These are phyloP conservation scores for Muscicapa comitata DNA, from an alignment of 2,797 vertebrate genomes.

Conservation along the genomic window DNA sequence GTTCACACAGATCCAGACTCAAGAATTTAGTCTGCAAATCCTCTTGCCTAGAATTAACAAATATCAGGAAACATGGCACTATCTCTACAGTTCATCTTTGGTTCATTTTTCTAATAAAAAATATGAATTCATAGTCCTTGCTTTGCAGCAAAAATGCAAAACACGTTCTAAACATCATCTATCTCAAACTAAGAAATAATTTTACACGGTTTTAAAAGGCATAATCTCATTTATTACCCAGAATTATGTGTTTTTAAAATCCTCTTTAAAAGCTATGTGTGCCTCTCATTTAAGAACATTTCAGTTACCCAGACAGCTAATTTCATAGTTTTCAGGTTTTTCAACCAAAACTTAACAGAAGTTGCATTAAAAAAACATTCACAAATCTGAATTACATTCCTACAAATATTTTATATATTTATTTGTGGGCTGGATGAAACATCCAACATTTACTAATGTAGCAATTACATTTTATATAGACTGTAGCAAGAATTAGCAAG, in stretches of 20 bases:
- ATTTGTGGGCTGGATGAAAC: neutral
- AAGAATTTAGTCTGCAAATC: neutral
- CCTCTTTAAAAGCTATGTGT: neutral
- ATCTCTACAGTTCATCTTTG: neutral
- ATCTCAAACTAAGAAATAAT: neutral
- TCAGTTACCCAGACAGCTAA: neutral
- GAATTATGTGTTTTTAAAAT: neutral
- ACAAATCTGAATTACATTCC: neutral
- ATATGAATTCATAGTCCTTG: neutral
- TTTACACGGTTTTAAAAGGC: neutral
- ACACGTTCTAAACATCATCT: neutral
- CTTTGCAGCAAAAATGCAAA: neutral
- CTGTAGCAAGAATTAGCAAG: neutral
- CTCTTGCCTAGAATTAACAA: neutral
- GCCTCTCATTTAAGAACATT: neutral
- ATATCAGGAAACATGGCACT: neutral
- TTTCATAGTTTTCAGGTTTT: neutral
- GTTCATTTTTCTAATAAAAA: neutral
- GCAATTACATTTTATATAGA: neutral
- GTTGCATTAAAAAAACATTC: neutral
- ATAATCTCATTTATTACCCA: neutral
- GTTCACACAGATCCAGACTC: neutral
- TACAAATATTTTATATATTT: neutral
- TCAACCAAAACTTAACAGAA: neutral
- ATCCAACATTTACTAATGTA: neutral